These are phyloP conservation scores for Sinocyclocheilus grahami DNA, from an alignment of 2,113 vertebrate species.

Conservation along the genomic window DNA sequence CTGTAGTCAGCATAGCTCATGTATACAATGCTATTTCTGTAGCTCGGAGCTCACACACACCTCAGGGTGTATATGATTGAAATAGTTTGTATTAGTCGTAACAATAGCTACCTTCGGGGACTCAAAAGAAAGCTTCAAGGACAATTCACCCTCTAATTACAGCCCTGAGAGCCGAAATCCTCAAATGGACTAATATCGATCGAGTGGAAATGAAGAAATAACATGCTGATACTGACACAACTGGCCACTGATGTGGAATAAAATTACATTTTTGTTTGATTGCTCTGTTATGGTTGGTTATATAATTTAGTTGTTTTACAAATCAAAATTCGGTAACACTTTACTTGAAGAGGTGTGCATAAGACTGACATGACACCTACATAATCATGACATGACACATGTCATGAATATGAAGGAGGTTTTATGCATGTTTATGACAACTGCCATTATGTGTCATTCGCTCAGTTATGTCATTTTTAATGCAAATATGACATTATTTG, in stretches of 20 bases:
- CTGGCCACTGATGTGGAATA: not conserved
- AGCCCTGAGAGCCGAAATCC: not conserved
- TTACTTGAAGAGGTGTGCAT: too few relatives aligned
- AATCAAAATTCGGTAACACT: not conserved
- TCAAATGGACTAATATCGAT: not conserved
- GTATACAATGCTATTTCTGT: not conserved
- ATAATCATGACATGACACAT: too few relatives aligned
- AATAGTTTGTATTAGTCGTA: not conserved
- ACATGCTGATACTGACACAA: not conserved
- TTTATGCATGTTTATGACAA: too few relatives aligned
- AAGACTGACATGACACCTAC: too few relatives aligned
- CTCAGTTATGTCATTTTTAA: too few relatives aligned
- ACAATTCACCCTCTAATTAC: conserved; percentile 16
- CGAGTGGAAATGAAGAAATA: not conserved
- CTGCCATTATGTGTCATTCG: too few relatives aligned
- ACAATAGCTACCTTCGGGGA: conserved; percentile 3
- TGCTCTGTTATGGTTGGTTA: not conserved
- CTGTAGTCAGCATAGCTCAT: not conserved
- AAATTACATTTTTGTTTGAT: not conserved
- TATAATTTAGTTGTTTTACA: not conserved
- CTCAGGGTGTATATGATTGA: not conserved
- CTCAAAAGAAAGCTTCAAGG: conserved; percentile 6
- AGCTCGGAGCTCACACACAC: conserved; percentile 6
- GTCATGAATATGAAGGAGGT: too few relatives aligned
- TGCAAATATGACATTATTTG: too few relatives aligned